phyloP scores from a whole-genome alignment of 2,888 invertebrate genomes.

The Oligia fasciuncula region DNA sequence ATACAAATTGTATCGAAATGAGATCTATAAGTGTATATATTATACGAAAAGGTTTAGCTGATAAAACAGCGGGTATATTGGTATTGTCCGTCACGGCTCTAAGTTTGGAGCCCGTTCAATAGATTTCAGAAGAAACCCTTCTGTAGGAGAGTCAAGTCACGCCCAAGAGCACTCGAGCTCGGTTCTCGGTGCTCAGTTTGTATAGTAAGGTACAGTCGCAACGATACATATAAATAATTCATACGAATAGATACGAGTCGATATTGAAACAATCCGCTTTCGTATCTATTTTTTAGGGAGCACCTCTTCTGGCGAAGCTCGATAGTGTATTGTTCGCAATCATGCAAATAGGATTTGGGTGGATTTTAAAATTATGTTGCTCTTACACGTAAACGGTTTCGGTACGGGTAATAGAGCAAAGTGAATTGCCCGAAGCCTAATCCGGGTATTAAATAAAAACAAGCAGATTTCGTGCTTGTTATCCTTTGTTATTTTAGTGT shows the following conservation, averaged over 20 bases:
- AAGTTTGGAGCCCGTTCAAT: constrained; percentile 59
- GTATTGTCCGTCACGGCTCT: constrained; percentile 65
- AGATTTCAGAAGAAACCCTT: constrained; percentile 62
- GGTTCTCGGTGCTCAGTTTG: constrained; percentile 54
- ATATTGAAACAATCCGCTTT: constrained; percentile 83
- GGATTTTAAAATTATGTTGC: constrained; percentile 60
- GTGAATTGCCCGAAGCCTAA: constrained; percentile 44
- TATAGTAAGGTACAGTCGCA: constrained; percentile 67
- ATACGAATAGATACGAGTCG: constrained; percentile 75
- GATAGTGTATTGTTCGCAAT: constrained; percentile 60
- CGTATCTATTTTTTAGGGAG: constrained; percentile 73
- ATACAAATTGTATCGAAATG: constrained; percentile 66
- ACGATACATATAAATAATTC: constrained; percentile 84
- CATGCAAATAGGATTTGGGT: constrained; percentile 62
- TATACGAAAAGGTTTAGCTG: constrained; percentile 63
- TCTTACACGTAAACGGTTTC: constrained; percentile 58
- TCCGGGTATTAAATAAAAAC: constrained; percentile 51
- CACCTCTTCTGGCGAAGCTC: constrained; percentile 72
- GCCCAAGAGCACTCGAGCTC: constrained; percentile 68
- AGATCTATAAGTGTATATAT: constrained; percentile 57
- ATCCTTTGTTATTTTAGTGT: constrained; percentile 44
- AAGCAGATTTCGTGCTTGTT: constrained; percentile 31
- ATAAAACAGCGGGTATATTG: constrained; percentile 66
- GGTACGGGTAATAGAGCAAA: constrained; percentile 45
- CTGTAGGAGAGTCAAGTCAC: constrained; percentile 75